These are phyloP conservation scores for Acholoe squamosa DNA, from an alignment of 2,888 invertebrate genomes.

Conservation along the genomic window DNA sequence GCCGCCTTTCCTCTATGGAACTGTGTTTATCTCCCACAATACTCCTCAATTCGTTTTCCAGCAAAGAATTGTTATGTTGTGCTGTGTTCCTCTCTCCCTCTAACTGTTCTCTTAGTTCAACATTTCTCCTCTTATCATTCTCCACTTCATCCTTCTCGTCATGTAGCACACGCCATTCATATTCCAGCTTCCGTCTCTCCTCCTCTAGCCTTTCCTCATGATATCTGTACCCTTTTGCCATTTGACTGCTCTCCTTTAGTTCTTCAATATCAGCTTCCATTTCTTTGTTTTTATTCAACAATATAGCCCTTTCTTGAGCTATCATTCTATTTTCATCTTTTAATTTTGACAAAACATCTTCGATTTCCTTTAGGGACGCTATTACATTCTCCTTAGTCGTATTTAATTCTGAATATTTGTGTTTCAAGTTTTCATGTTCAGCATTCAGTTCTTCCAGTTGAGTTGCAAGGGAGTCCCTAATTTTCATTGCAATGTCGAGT, in stretches of 20 bases:
- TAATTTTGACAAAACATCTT: not conserved
- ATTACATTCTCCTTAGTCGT: constrained; percentile 18
- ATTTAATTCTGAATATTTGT: not conserved
- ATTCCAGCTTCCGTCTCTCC: constrained; percentile 32
- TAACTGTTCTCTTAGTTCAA: not conserved
- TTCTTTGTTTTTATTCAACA: constrained; percentile 69
- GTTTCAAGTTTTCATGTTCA: constrained; percentile 52
- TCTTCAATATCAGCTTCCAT: constrained; percentile 69
- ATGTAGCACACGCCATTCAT: constrained; percentile 45
- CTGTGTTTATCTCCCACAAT: constrained; percentile 36
- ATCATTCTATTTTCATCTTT: constrained; percentile 15
- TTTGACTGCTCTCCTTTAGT: constrained; percentile 68
- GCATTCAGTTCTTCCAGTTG: not conserved
- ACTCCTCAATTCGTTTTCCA: constrained; percentile 13
- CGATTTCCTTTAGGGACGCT: not conserved
- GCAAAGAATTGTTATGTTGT: not conserved
- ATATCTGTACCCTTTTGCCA: constrained; percentile 65
- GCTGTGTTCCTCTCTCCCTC: not conserved
- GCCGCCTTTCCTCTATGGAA: constrained; percentile 20
- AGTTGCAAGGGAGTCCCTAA: not conserved
- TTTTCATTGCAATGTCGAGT: constrained; percentile 15
- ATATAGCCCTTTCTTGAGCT: not conserved
- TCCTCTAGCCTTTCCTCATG: constrained; percentile 42
- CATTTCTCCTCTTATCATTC: not conserved
- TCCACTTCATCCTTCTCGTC: constrained; percentile 47